Evolutionary conservation across 2,113 vertebrate species (phyloP), one percentile per base, ranked within the genome.

Genomic region (Naja naja): DNA sequence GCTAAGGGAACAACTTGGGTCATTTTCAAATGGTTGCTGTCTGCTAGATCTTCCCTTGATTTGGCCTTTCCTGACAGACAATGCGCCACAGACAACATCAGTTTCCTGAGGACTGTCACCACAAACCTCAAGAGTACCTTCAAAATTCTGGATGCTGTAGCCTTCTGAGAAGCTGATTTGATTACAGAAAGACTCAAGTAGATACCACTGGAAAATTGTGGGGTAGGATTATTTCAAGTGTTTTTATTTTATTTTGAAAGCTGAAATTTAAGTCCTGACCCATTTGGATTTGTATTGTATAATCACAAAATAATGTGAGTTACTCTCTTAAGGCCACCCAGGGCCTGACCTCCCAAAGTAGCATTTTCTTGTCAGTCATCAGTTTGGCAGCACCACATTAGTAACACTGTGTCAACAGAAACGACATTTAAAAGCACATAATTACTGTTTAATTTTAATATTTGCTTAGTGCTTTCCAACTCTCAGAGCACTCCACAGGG

Each of bases 381-480:
- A 0, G 45, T 92, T 91, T 97, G 92, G 94, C 93, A 97, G 45
- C 52, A 49, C 64, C 0, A 0, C 90, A 93, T 92, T 88, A 94
- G 49, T 88, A 89, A 90, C 90, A 94, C 14, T 95, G 64, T 93
- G 87, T 54, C 93, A 95, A 87, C 1, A 94, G 92, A 96, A 95
- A 94, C 16, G 12, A 91, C 92, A 69, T 94, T 95, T 93, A 95
- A 94, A 96, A 95, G 64, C 47, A 94, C 91, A 60, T 95, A 95
- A 96, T 94, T 96, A 86, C 34, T 93, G 88, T 95, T 95, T 94
- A 92, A 89, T 5, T 95, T 97, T 95, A 94, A 92, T 95, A 94
- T 94, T 96, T 94, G 94, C 64, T 54, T 55, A 92, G 25, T 86
- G 58, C n/a, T 96, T 96, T 95, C 89, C 43, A 93, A 95, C 92